A percentile compares a stretch with the other conserved stretches of the same genome.
Conservation (phyloP, 2,888 invertebrate genomes). For the Osedax frankpressi region DNA sequence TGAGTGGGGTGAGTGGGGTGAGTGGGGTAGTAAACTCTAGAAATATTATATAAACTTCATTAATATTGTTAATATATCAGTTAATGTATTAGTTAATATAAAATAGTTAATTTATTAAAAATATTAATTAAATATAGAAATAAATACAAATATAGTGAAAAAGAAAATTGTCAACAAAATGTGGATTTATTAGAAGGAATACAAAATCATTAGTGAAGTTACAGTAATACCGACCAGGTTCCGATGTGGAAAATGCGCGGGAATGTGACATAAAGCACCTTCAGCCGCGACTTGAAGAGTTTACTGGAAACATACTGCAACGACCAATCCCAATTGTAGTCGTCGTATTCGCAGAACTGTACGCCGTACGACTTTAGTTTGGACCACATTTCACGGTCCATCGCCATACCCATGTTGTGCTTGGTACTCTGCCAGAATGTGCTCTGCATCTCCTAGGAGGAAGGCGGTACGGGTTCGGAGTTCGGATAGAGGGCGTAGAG, state of each 20-base stretch:
- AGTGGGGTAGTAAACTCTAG: too few relatives aligned
- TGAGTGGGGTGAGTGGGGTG: too few relatives aligned
- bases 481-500: not conserved
- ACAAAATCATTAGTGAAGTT: too few relatives aligned
- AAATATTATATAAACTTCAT: too few relatives aligned
- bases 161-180: too few relatives aligned
- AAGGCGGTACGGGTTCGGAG: not conserved
- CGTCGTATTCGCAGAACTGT: constrained; percentile 86
- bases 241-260: constrained; percentile 96
- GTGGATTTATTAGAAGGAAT: too few relatives aligned
- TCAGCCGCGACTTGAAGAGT: constrained; percentile 51
- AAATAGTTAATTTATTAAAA: too few relatives aligned
- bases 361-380: constrained; percentile 66
- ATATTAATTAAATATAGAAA: too few relatives aligned
- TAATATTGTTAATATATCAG: too few relatives aligned
- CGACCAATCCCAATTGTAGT: constrained; percentile 99
- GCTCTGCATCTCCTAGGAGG: not conserved
- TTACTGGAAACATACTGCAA: constrained; percentile 78
- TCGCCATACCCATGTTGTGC: constrained; percentile 98
- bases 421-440: constrained; percentile 61
- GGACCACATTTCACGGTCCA: constrained; percentile 75
- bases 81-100: too few relatives aligned
- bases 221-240: constrained; percentile 67
- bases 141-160: too few relatives aligned
- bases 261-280: constrained; percentile 76